These are phyloP conservation scores for Philhelius pedissequus DNA, from an alignment of 2,888 invertebrate genomes.

Conservation along the genomic window DNA sequence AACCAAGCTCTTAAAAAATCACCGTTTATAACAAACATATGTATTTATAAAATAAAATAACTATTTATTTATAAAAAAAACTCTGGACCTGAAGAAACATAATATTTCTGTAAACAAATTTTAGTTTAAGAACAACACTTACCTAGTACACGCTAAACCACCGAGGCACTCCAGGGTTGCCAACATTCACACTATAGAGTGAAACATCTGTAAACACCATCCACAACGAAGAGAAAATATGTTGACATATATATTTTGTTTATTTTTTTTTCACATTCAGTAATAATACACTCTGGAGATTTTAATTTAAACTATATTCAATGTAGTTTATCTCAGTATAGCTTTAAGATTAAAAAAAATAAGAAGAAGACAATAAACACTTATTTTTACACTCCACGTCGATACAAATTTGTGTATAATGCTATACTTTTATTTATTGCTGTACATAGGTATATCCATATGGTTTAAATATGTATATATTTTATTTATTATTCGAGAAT, in stretches of 20 bases:
- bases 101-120: not conserved
- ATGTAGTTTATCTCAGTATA: not conserved
- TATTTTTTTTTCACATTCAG: constrained; percentile 26
- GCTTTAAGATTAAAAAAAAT: not conserved
- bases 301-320: constrained; percentile 3
- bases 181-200: constrained; percentile 78
- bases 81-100: too few relatives aligned
- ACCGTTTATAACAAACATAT: too few relatives aligned
- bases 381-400: constrained; percentile 26
- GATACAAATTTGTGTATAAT: not conserved
- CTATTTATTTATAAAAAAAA: too few relatives aligned
- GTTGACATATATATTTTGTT: constrained; percentile 29
- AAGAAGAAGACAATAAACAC: not conserved
- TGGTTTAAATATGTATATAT: constrained; percentile 34
- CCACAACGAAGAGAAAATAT: constrained; percentile 46
- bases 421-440: constrained; percentile 9
- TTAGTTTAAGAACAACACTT: constrained; percentile 69
- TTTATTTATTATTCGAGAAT: not conserved
- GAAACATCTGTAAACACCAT: constrained; percentile 69
- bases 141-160: constrained; percentile 80
- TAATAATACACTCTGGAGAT: constrained; percentile 18
- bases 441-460: constrained; percentile 13
- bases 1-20: too few relatives aligned
- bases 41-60: too few relatives aligned
- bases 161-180: constrained; percentile 80